Base-by-base conservation (phyloP, 2,797 vertebrate genomes). In the Natrix natrix region DNA sequence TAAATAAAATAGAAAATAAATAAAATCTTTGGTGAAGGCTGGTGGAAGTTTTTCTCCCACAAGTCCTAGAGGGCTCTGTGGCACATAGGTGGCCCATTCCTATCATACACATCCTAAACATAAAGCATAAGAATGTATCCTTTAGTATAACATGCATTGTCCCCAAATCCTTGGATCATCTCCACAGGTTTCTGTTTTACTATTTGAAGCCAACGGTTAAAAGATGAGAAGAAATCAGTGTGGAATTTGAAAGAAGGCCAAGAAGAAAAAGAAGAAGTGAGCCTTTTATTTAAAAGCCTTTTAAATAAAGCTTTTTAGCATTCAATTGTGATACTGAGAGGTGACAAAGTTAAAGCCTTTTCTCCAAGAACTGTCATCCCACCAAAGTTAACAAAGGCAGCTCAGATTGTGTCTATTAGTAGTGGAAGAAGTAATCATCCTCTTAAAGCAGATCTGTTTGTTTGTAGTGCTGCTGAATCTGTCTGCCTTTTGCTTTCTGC, bases 331-430 rank as follows among this genome's bases (percentile, higher is more conserved):
- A 37, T 59, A 10, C 54, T 32, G 12, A 74, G 37, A 24, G 92
- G 78, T 87, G 61, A 54, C 74, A 87, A 0, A 0, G 14, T 5
- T 83, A 61, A 86, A 52, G 26, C 14, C 59, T 32, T 7, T 32
- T 22, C 74, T 88, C 56, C 52, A 87, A 87, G 37, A 90, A n/a
- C 56, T 48, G 60, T 11, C 48, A 3, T 91, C 43, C 24, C 56
- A 55, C 8, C 60, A 74, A 55, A 55, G 66, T 88, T 91, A 88
- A 93, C 66, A 93, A 91, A 83, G 43, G 24, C 55, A 78, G 63
- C 20, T 87, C 16, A 74, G 78, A 66, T 54, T n/a, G n/a, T 59
- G 48, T 8, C 86, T 78, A 24, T 56, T 48, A 8, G 20, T 55
- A 17, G 8, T 83, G 8, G 66, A 61, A 91, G 37, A 78, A 61